Percentiles rank a stretch among this genome's conserved stretches.
These are phyloP conservation scores for Hozukius guyotensis DNA, from an alignment of 2,797 vertebrate genomes.

Conservation along the genomic window DNA sequence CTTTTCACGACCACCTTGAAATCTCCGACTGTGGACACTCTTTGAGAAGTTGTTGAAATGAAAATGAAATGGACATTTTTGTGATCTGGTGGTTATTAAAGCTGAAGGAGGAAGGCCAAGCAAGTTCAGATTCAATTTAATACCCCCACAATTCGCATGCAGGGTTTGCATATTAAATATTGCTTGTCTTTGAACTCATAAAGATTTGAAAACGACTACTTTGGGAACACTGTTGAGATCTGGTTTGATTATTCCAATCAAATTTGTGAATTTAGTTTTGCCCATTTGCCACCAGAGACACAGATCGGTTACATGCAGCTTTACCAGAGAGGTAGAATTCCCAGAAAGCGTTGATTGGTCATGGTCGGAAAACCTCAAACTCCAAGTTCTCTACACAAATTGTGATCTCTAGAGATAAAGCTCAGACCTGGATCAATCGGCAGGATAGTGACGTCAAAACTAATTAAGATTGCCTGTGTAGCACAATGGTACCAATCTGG, in stretches of 20 bases:
- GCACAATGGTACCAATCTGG: conserved; percentile 77
- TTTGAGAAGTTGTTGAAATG: conserved; percentile 46
- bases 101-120: not conserved
- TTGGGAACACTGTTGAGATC: not conserved
- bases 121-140: conserved; percentile 16
- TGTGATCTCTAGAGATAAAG: conserved; percentile 68
- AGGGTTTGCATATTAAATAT: conserved; percentile 9
- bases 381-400: conserved; percentile 59
- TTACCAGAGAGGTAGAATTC: conserved; percentile 26
- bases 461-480: conserved; percentile 78
- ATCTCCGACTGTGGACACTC: conserved; percentile 28
- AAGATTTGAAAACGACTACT: not conserved
- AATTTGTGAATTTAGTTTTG: not conserved
- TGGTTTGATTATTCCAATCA: not conserved
- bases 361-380: conserved; percentile 54
- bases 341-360: conserved; percentile 53
- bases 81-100: not conserved
- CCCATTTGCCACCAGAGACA: not conserved
- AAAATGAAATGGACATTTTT: conserved; percentile 14
- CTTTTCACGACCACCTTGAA: conserved; percentile 55
- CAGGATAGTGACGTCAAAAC: conserved; percentile 74
- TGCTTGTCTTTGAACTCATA: conserved; percentile 12
- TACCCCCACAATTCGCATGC: not conserved
- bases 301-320: conserved; percentile 8
- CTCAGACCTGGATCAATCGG: conserved; percentile 55